Base-by-base conservation (phyloP, 2,888 invertebrate genomes). In the Opisthograptis luteolata region DNA sequence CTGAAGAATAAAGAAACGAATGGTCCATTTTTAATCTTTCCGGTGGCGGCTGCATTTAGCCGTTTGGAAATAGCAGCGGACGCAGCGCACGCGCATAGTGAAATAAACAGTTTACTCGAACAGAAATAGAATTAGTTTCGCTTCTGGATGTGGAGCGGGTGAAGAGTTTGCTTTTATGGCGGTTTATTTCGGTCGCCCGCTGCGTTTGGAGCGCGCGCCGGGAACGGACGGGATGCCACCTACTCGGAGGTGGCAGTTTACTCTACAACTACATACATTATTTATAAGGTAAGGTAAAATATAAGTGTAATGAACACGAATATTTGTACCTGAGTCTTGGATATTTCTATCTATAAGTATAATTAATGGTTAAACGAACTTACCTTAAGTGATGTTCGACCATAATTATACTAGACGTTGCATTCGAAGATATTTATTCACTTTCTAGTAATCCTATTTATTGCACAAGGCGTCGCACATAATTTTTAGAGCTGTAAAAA, bases 31-130 rank as follows among this genome's bases (percentile, higher is more conserved):
- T 51, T 59, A 61, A 73, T 72, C 73, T 79, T 83, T 82, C 83
- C 81, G 79, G 80, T 71, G 81, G 79, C 68, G 73, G 77, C 81
- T 82, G 81, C 77, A 80, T 84, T 76, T 83, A 84, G 84, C 68
- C 66, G 68, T 62, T 61, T 77, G 72, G 66, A 84, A 86, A 85
- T 86, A 87, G 82, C 76, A 58, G 64, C 73, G 76, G 73, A 68
- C 72, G 75, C 72, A 60, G 73, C 76, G 75, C 72, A 66, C 66
- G 74, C 77, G 80, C 78, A 64, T 69, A 68, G 67, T 69, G 59
- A 67, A 71, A 75, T 76, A 78, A 80, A 83, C 81, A 77, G 73
- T 78, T 78, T 75, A 74, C 70, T 62, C 64, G 60, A 59, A 70
- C 76, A 67, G 66, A 83, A 84, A 84, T 84, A 82, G 81, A 72